These are phyloP conservation scores for Lophotis ruficrista DNA, from an alignment of 2,113 vertebrate genomes.

Conservation along the genomic window DNA sequence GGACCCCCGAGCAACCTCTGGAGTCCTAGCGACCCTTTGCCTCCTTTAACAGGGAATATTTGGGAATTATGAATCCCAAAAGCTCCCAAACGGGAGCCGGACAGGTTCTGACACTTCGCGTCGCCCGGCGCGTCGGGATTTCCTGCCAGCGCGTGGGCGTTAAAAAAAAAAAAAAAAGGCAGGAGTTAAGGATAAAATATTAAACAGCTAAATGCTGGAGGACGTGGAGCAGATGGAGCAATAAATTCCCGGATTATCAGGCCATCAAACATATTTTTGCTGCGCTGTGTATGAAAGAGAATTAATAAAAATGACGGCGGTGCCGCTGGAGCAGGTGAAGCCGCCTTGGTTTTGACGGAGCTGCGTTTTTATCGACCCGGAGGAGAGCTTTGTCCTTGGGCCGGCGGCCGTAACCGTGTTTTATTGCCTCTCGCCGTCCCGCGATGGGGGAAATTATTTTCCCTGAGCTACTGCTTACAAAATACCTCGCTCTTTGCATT, in stretches of 20 bases:
- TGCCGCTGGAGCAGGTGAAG: neutral
- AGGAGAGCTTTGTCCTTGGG: neutral
- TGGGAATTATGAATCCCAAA: neutral
- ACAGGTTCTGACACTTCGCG: neutral
- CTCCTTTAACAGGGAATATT: neutral
- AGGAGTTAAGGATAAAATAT: neutral
- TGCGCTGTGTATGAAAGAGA: neutral
- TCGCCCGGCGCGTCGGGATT: rapidly evolving
- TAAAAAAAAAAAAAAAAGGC: neutral
- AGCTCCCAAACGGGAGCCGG: neutral
- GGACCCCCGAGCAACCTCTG: rapidly evolving
- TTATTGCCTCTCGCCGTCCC: neutral
- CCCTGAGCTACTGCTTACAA: neutral
- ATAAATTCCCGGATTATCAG: neutral
- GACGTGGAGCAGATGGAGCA: neutral
- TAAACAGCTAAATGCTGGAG: neutral
- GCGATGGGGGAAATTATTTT: neutral
- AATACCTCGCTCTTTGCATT: neutral
- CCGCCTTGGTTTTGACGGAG: neutral
- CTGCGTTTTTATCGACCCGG: neutral
- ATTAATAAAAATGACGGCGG: neutral
- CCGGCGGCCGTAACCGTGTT: neutral
- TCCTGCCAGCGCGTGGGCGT: neutral
- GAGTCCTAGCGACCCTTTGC: too few relatives aligned
- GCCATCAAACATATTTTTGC: neutral